Evolutionary conservation across 2,888 invertebrate genomes (phyloP), one percentile per base, ranked within the genome.

Genomic region (Morpho helenor): DNA sequence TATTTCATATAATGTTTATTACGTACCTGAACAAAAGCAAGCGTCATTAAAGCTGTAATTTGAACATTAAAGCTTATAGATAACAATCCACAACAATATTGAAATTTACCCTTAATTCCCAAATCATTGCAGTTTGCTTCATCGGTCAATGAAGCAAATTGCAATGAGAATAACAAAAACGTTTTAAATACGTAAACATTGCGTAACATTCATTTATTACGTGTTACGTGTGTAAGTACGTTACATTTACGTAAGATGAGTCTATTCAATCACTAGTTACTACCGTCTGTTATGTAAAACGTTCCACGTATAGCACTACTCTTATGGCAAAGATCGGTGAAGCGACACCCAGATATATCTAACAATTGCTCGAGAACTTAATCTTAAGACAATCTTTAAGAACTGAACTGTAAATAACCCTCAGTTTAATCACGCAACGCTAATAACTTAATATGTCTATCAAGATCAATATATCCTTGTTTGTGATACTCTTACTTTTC

Each of bases 161-260:
- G 41, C 49, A 61, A 58, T 54, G 49, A 47, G 41, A 52, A 45
- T 56, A 60, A 56, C 49, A 57, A 58, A 60, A 56, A 46, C 50
- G 53, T 58, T 46, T 72, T 71, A 72, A 76, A 74, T 71, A 68
- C 70, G 74, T 70, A 71, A 72, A 70, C 60, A 68, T 86, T 83
- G 79, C 69, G 72, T 77, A 83, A 84, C 68, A 57, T 66, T 63
- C 66, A 74, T 75, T 76, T 78, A 74, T 76, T 79, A 79, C 81
- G 84, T 78, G 76, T 76, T 79, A 79, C 81, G 84, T 78, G 76
- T 68, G 76, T 73, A 73, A 75, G 83, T 83, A 79, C 77, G 79
- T 73, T 81, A 79, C 70, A 77, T 81, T 87, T 88, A 86, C 84
- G 85, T 86, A 88, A 88, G 84, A 76, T 75, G 79, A 74, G 76